A percentile compares a stretch with the other conserved stretches of the same genome.
Evolutionary conservation across 2,888 invertebrate species (phyloP).

Genomic region (Tachina fera): DNA sequence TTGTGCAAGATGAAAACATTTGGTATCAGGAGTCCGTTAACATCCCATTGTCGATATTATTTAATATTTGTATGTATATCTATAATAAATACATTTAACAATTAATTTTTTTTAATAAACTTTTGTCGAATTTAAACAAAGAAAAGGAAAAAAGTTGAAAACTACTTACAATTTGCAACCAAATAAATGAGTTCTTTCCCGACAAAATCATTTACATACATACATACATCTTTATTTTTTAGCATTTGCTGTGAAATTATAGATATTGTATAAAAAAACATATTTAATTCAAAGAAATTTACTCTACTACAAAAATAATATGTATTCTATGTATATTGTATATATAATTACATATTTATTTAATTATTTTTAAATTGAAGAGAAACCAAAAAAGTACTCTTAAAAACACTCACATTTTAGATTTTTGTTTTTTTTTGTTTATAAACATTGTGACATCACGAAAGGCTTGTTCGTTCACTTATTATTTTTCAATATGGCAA

Average conservation of each 20-base stretch:
- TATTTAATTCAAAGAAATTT: slow-evolving; percentile 52
- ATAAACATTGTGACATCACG: slow-evolving; percentile 14
- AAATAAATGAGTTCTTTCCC: slow-evolving; percentile 49
- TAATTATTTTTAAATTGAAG: slow-evolving; percentile 46
- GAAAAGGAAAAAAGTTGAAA: neutral
- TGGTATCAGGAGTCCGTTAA: slow-evolving; percentile 57
- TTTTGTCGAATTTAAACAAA: slow-evolving; percentile 56
- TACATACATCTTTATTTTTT: slow-evolving; percentile 17
- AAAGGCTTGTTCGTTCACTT: slow-evolving; percentile 6
- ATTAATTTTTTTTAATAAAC: slow-evolving; percentile 37
- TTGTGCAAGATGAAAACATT: slow-evolving; percentile 32
- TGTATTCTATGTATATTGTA: slow-evolving; percentile 68
- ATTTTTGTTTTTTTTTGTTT: slow-evolving; percentile 19
- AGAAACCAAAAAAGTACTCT: slow-evolving; percentile 26
- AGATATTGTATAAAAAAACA: slow-evolving; percentile 58
- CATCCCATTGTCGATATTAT: slow-evolving; percentile 59
- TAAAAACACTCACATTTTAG: slow-evolving; percentile 25
- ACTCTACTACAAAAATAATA: slow-evolving; percentile 64
- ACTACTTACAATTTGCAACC: slow-evolving; percentile 18
- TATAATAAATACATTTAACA: slow-evolving; percentile 26
- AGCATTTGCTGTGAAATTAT: slow-evolving; percentile 67
- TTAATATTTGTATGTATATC: slow-evolving; percentile 42
- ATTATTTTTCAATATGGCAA: slow-evolving; percentile 1
- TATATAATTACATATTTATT: slow-evolving; percentile 64
- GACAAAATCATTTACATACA: slow-evolving; percentile 43